These are phyloP conservation scores for Chrysochloris asiatica DNA, from an alignment of 2,113 vertebrate genomes.

Conservation along the genomic window DNA sequence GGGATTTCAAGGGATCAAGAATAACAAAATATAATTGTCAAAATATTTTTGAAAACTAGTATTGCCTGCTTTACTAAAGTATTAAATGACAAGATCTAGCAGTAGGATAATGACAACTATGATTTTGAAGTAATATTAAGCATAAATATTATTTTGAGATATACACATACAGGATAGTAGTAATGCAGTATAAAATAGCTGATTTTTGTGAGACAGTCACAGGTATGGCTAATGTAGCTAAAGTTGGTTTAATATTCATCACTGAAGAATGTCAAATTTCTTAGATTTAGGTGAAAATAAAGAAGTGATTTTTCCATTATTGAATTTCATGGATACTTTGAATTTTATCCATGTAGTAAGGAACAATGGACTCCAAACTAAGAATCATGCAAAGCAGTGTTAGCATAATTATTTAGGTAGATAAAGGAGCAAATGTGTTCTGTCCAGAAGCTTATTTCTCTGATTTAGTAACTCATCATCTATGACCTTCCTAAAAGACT, in stretches of 20 bases:
- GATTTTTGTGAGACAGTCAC: not conserved
- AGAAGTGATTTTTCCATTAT: not conserved
- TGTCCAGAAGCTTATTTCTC: not conserved
- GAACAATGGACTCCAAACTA: not conserved
- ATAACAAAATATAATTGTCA: slow-evolving; percentile 18
- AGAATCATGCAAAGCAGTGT: not conserved
- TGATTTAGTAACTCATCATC: not conserved
- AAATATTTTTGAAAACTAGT: slow-evolving; percentile 26
- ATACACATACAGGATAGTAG: not conserved
- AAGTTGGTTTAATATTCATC: not conserved
- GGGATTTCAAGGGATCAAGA: not conserved
- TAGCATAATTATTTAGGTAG: not conserved
- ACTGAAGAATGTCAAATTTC: not conserved
- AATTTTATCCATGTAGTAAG: not conserved
- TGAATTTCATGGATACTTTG: not conserved
- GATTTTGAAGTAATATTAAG: slow-evolving; percentile 22
- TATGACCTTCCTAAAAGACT: not conserved
- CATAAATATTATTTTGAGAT: not conserved
- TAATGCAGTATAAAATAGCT: not conserved
- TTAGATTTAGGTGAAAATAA: slow-evolving; percentile 33
- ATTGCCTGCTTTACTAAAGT: slow-evolving; percentile 27
- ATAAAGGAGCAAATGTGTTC: not conserved
- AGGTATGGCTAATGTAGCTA: accelerated
- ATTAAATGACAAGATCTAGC: not conserved
- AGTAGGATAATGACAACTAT: not conserved